These are phyloP conservation scores for Eupelmus urozonus DNA, from an alignment of 2,888 invertebrate genomes.

Conservation along the genomic window DNA sequence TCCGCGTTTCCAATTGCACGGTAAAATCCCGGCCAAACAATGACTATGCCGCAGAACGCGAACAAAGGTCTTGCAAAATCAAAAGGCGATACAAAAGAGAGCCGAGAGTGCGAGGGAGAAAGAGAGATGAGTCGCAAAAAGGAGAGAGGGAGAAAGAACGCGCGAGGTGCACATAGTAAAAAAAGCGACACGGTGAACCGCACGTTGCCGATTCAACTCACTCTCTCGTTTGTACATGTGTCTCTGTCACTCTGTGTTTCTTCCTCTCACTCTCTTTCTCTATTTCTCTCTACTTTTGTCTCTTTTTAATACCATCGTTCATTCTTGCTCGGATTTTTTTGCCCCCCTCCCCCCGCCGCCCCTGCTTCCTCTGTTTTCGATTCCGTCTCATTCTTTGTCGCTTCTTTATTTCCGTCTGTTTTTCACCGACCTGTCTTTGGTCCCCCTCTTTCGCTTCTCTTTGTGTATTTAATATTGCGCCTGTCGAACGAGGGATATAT, in stretches of 20 bases:
- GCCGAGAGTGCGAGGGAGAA: too few species aligned
- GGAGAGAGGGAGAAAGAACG: background rate
- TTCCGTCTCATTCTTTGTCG: constrained; percentile 1
- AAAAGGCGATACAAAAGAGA: constrained; percentile 30
- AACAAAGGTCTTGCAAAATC: constrained; percentile 24
- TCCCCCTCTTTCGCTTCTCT: background rate
- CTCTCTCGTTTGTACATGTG: constrained; percentile 11
- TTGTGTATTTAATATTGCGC: too few species aligned
- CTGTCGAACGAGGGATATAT: too few species aligned
- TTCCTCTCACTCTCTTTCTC: background rate
- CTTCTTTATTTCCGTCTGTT: background rate
- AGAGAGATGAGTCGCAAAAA: constrained; percentile 32
- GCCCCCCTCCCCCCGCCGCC: background rate
- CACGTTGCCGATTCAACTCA: constrained; percentile 4
- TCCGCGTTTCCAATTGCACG: constrained; percentile 35
- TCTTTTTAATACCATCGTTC: background rate
- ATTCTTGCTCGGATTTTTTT: background rate
- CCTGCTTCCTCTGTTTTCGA: background rate
- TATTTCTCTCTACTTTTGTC: background rate
- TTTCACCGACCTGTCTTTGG: background rate
- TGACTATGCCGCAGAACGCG: constrained; percentile 1
- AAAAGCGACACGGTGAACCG: constrained; percentile 13
- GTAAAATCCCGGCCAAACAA: constrained; percentile 23
- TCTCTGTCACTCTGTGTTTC: too few species aligned
- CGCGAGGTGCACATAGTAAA: too few species aligned